Conservation (phyloP, 2,113 vertebrate species). For the Vidua chalybeata region DNA sequence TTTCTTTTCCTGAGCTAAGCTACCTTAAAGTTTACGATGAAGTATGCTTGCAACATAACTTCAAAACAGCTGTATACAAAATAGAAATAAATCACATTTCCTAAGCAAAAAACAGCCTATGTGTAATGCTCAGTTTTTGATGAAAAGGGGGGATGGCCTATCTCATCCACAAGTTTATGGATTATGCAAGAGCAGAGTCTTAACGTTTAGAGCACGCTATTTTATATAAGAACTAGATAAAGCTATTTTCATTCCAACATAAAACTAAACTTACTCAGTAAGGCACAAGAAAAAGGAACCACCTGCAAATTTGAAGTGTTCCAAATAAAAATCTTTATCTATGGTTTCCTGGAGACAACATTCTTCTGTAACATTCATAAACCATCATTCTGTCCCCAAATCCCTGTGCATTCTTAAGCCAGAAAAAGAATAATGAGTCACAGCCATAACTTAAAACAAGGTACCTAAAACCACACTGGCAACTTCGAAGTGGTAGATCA, state of each 20-base stretch:
- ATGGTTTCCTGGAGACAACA: not conserved
- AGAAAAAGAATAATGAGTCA: slow-evolving; percentile 13
- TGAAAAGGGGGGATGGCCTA: not conserved
- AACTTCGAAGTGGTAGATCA: not conserved
- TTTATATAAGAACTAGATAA: not conserved
- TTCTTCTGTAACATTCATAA: not conserved
- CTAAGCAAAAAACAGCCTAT: not conserved
- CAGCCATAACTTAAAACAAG: not conserved
- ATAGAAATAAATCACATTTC: not conserved
- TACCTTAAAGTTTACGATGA: not conserved
- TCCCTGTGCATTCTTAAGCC: not conserved
- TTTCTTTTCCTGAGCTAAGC: not conserved
- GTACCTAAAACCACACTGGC: not conserved
- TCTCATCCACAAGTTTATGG: not conserved
- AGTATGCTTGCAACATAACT: not conserved
- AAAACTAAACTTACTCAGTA: not conserved
- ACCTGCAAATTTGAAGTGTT: not conserved
- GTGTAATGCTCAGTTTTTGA: not conserved
- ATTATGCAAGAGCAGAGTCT: not conserved
- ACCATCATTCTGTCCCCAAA: not conserved
- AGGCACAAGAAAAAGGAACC: not conserved
- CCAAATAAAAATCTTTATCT: not conserved
- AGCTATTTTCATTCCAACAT: not conserved
- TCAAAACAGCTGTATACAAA: not conserved
- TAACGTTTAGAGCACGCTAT: not conserved